phyloP scores from a whole-genome alignment of 2,888 invertebrate species.

The Heliconius charithonia region DNA sequence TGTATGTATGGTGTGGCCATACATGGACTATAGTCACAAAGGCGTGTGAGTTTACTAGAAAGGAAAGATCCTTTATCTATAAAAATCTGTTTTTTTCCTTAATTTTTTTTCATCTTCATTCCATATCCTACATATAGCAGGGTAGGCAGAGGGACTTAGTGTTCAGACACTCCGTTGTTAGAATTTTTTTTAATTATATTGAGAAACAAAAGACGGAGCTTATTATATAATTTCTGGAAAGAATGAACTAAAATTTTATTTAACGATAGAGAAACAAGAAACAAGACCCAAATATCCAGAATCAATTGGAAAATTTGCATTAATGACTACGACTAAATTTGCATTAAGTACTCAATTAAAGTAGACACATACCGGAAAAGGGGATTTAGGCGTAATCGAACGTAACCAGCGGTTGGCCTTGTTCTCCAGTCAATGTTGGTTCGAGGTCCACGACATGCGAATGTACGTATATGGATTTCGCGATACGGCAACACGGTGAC shows the following conservation, averaged over 20 bases:
- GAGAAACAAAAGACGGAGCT: too few species aligned
- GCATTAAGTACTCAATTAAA: conserved; percentile 36
- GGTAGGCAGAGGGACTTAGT: too few species aligned
- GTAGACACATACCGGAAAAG: conserved; percentile 25
- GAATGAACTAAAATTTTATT: not conserved
- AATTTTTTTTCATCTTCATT: not conserved
- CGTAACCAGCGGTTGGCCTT: conserved; percentile 41
- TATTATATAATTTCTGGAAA: not conserved
- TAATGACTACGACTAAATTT: conserved; percentile 40
- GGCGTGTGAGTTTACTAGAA: not conserved
- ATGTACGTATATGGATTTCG: conserved; percentile 56
- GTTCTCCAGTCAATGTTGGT: conserved; percentile 55
- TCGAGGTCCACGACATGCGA: conserved; percentile 62
- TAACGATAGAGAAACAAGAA: not conserved
- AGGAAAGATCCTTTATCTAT: not conserved
- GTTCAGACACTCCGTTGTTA: too few species aligned
- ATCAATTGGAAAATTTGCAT: conserved; percentile 41
- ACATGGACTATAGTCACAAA: not conserved
- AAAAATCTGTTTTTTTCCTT: not conserved
- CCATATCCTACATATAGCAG: too few species aligned
- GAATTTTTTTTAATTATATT: too few species aligned
- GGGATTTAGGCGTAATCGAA: conserved; percentile 41
- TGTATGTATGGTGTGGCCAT: not conserved
- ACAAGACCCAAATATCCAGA: not conserved
- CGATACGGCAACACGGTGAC: conserved; percentile 29